These are phyloP conservation scores for Phymanthus crucifer DNA, from an alignment of 92 coral and sea anemone genomes.

Conservation along the genomic window DNA sequence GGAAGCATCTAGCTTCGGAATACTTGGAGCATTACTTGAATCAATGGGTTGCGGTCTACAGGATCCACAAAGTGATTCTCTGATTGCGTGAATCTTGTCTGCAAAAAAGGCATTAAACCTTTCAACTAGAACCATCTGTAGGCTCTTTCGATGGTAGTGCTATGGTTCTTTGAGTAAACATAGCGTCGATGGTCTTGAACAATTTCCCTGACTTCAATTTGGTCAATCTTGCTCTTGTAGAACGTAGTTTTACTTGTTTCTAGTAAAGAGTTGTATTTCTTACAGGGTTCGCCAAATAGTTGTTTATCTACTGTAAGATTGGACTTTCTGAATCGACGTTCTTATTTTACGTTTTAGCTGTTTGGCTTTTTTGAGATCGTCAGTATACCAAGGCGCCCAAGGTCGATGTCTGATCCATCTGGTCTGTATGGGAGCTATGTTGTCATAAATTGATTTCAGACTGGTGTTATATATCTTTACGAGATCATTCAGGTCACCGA, in stretches of 20 bases:
- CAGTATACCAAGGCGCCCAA: slow-evolving; percentile 28
- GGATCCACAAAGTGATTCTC: too few species aligned
- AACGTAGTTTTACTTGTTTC: not conserved
- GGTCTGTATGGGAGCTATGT: not conserved
- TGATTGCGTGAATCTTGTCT: too few species aligned
- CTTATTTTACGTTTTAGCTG: slow-evolving; percentile 25
- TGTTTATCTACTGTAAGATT: slow-evolving; percentile 28
- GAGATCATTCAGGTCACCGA: not conserved
- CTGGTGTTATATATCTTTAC: not conserved
- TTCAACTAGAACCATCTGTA: not conserved
- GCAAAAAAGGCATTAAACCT: not conserved
- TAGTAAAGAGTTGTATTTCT: not conserved
- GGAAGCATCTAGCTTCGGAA: too few species aligned
- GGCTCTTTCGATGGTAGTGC: not conserved
- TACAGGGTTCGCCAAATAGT: slow-evolving; percentile 2
- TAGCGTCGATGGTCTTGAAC: not conserved
- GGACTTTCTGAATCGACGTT: slow-evolving; percentile 8
- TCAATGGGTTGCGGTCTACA: too few species aligned
- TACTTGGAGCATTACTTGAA: too few species aligned
- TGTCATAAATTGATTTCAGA: not conserved
- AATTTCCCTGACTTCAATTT: not conserved
- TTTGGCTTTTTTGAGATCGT: slow-evolving; percentile 13
- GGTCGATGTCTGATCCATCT: slow-evolving; percentile 16
- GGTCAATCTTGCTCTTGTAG: not conserved
- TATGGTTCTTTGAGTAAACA: not conserved